Evolutionary conservation across 1,140 invertebrate genomes (phyloP).

Genomic region (Drosophila ercepeae): DNA sequence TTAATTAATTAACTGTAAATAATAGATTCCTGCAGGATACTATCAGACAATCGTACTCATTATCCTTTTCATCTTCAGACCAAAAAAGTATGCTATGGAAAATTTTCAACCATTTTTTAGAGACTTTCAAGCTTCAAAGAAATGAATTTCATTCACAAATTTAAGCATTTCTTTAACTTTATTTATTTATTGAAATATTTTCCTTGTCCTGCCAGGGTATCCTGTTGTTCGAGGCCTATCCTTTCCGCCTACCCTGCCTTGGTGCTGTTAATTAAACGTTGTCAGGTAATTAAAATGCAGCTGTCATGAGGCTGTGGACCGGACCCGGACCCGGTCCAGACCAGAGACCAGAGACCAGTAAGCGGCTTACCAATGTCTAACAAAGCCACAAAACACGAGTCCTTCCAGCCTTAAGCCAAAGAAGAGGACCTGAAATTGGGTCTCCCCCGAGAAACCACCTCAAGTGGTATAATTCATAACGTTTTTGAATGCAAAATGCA

Average conservation of each 20-base stretch:
- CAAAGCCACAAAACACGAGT: constrained; percentile 22
- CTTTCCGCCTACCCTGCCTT: neutral
- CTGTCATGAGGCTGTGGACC: neutral
- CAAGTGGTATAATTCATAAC: neutral
- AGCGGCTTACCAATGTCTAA: constrained; percentile 33
- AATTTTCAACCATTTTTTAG: neutral
- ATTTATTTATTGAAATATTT: too few relatives aligned
- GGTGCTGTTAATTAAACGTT: constrained; percentile 37
- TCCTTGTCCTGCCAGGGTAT: neutral
- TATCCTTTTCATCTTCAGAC: too few relatives aligned
- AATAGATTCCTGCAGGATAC: neutral
- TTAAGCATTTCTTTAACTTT: too few relatives aligned
- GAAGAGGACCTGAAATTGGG: neutral
- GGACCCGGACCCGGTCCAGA: neutral
- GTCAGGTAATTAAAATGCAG: constrained; percentile 52
- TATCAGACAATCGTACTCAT: too few relatives aligned
- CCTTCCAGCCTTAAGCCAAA: neutral
- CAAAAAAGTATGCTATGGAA: too few relatives aligned
- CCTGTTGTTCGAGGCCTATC: neutral
- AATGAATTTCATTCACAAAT: too few relatives aligned
- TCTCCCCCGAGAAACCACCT: neutral
- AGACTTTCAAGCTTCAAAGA: too few relatives aligned
- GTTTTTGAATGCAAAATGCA: neutral
- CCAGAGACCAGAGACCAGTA: constrained; percentile 1
- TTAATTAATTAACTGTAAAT: neutral